These are phyloP conservation scores for Tetraodon nigroviridis DNA, from an alignment of 2,113 vertebrate genomes.

Conservation along the genomic window DNA sequence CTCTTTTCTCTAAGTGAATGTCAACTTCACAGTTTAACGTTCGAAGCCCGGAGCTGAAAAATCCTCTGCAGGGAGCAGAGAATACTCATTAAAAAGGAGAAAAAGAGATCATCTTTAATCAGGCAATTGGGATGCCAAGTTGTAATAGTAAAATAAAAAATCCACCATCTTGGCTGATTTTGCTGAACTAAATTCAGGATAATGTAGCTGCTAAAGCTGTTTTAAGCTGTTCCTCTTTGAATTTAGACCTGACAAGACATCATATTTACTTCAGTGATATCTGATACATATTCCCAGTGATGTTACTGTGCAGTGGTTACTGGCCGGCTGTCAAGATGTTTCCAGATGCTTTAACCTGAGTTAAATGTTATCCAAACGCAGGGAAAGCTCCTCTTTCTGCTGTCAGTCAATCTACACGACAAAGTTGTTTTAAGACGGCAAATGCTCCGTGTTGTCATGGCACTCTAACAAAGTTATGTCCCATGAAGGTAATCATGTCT, in stretches of 20 bases:
- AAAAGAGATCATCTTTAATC: slow-evolving; percentile 4
- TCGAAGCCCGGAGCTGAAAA: slow-evolving; percentile 7
- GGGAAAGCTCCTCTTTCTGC: slow-evolving; percentile 3
- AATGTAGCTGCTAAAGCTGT: not conserved
- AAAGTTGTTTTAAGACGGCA: slow-evolving; percentile 9
- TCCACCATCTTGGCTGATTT: slow-evolving; percentile 6
- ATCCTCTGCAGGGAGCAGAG: slow-evolving; percentile 2
- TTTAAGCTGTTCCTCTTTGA: not conserved
- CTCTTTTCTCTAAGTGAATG: slow-evolving; percentile 9
- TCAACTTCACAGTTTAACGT: slow-evolving; percentile 12
- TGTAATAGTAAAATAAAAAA: slow-evolving; percentile 20
- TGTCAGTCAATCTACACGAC: slow-evolving; percentile 36
- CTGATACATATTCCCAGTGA: slow-evolving; percentile 14
- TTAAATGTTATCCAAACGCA: slow-evolving; percentile 31
- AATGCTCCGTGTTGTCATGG: slow-evolving; percentile 18
- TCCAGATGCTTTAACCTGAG: slow-evolving; percentile 39
- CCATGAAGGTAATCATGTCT: slow-evolving; percentile 32
- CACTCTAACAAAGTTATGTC: slow-evolving; percentile 39
- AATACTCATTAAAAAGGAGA: not conserved
- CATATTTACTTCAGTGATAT: not conserved
- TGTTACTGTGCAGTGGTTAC: slow-evolving; percentile 11
- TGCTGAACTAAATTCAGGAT: slow-evolving; percentile 20
- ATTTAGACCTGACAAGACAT: slow-evolving; percentile 4
- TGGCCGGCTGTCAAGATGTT: slow-evolving; percentile 25
- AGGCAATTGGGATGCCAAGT: slow-evolving; percentile 12